Conservation (phyloP, 2,888 invertebrate genomes). For the Carabus problematicus region DNA sequence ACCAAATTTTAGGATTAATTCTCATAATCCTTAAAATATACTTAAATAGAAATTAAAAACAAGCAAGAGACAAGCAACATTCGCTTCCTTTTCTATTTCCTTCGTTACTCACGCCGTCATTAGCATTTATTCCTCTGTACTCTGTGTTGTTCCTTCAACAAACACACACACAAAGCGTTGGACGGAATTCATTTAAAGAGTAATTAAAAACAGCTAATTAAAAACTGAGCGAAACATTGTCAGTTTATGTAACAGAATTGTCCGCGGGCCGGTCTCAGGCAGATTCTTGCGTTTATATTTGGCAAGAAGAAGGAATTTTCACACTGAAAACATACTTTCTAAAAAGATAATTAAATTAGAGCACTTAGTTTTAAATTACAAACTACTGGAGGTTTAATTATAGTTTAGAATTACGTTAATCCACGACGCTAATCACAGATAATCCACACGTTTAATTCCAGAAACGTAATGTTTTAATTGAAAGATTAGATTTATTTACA, state of each 20-base stretch:
- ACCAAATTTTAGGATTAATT: no score
- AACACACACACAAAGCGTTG: slow-evolving; percentile 28
- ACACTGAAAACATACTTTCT: no score
- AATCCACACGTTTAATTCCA: not conserved
- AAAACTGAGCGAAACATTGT: slow-evolving; percentile 17
- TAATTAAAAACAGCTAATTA: slow-evolving; percentile 34
- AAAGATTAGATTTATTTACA: not conserved
- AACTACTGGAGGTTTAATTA: not conserved
- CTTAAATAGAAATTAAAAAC: no score
- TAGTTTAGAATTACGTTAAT: not conserved
- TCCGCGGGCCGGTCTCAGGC: no score
- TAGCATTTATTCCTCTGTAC: slow-evolving; percentile 1
- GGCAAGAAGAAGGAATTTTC: no score
- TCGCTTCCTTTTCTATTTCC: no score
- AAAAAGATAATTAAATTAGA: no score
- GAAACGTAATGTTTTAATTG: no score
- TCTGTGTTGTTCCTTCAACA: not conserved
- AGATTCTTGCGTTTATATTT: no score
- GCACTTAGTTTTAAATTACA: no score
- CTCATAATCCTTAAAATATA: no score
- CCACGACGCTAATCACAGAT: not conserved
- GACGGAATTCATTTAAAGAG: slow-evolving; percentile 25
- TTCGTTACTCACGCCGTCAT: slow-evolving; percentile 17
- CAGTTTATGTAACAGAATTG: not conserved
- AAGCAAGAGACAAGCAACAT: no score